Base-by-base conservation (phyloP, 2,888 invertebrate genomes). In the Phortica magna region DNA sequence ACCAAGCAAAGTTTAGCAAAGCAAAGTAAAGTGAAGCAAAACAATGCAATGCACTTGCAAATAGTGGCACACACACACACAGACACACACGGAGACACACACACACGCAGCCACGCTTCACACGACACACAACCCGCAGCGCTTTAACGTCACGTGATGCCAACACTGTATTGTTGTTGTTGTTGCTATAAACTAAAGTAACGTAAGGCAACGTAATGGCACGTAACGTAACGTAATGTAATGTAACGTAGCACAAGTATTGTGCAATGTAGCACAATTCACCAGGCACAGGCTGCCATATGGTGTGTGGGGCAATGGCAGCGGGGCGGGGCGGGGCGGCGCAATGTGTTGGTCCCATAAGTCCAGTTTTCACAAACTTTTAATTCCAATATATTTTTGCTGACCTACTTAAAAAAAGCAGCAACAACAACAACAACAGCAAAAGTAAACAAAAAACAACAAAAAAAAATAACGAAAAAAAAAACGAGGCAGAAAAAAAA, bases 311-410 rank as follows among this genome's bases (percentile, higher is more conserved):
- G n/a, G n/a, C n/a, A n/a, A n/a, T n/a, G n/a, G n/a, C n/a, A n/a
- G n/a, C n/a, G n/a, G n/a, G n/a, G n/a, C n/a, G n/a, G n/a, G n/a
- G n/a, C n/a, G n/a, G n/a, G n/a, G n/a, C n/a, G n/a, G n/a, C n/a
- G n/a, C n/a, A n/a, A n/a, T n/a, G 31, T 31, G 59, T 59, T 22
- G 19, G 31, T 74, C 65, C 74, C 74, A 74, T 43, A 48, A 74
- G 74, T 74, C 65, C 65, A 74, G 65, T 65, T 74, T 74, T 74
- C 74, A 39, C 65, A 74, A 31, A 65, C 19, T 64, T 65, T 74
- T 74, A 74, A 64, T 74, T 74, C 53, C 22, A 53, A 74, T 43
- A 64, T 74, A n/a, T 59, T 31, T 31, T 70, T 22, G 59, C 19
- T 59, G 59, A 59, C 59, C 59, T 59, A 59, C 59, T 59, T 59